These are phyloP conservation scores for Haemorhous mexicanus DNA, from an alignment of 2,113 vertebrate species.

Conservation along the genomic window DNA sequence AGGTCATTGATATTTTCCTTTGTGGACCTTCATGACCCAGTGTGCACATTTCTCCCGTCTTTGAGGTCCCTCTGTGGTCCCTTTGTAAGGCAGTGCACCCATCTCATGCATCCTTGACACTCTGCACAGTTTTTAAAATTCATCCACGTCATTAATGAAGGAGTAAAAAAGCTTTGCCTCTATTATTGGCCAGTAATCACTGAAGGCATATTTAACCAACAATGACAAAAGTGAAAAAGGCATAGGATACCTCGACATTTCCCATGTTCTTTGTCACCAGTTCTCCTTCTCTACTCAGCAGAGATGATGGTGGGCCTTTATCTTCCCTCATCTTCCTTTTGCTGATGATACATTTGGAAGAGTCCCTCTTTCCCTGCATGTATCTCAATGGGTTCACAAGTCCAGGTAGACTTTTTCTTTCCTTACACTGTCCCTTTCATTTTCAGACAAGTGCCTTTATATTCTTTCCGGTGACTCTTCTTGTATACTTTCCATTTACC, in stretches of 20 bases:
- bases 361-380: not conserved
- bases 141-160: not conserved
- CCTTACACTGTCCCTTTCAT: not conserved
- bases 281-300: not conserved
- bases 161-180: not conserved
- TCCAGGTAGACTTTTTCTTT: not conserved
- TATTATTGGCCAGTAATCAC: not conserved
- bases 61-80: not conserved
- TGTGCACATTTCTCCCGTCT: not conserved
- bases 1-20: not conserved
- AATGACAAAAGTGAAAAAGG: not conserved
- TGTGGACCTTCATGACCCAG: rapidly evolving
- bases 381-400: not conserved
- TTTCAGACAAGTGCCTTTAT: not conserved
- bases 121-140: not conserved
- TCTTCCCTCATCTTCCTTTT: not conserved
- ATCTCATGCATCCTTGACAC: not conserved
- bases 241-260: not conserved
- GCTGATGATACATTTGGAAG: not conserved
- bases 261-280: not conserved
- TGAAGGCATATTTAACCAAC: not conserved
- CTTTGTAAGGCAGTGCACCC: not conserved
- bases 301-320: not conserved
- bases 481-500: not conserved
- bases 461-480: not conserved